Evolutionary conservation across 2,888 invertebrate species (phyloP), one percentile per base, ranked within the genome.

Genomic region (Choreutis nemorana): DNA sequence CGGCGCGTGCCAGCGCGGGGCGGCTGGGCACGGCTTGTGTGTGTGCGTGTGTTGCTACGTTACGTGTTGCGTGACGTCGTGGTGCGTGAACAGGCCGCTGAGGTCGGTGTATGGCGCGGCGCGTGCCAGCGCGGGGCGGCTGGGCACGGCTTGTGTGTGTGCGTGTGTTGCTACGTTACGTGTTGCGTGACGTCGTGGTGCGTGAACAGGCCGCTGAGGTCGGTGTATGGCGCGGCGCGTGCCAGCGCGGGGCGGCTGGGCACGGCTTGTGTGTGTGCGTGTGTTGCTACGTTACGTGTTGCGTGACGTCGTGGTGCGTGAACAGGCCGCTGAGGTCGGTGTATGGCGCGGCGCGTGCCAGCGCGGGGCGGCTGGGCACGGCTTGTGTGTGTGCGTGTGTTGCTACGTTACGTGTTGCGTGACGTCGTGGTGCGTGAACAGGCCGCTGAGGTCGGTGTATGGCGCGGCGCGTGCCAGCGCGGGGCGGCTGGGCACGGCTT

Each of bases 311-410:
- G 3, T 86, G 86, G 0, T 90, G 87, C 40, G 90, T 87, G 56
- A 98, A 96, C 25, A 97, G 62, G 0, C 97, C 97, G 37, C 96
- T 97, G 0, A 90, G 81, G 62, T 99, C 98, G 41, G 90, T 84
- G 62, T 95, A 97, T 7, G 83, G 87, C 23, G 85, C 81, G 3
- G 88, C 73, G 1, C 79, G 65, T 1, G 79, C 55, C 1, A 84
- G 54, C 1, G 79, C 55, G 0, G 84, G 84, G 0, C 72, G 47
- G 30, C 59, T 54, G 1, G 78, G 67, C 2, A 70, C 66, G 0
- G 63, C 52, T 33, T 77, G 77, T 0, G n/a, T n/a, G n/a, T n/a
- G n/a, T n/a, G n/a, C n/a, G n/a, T n/a, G n/a, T n/a, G n/a, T n/a
- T n/a, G n/a, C n/a, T n/a, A n/a, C n/a, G n/a, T n/a, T n/a, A n/a